Base-by-base conservation (phyloP, 2,113 vertebrate genomes). In the Odocoileus virginianus region DNA sequence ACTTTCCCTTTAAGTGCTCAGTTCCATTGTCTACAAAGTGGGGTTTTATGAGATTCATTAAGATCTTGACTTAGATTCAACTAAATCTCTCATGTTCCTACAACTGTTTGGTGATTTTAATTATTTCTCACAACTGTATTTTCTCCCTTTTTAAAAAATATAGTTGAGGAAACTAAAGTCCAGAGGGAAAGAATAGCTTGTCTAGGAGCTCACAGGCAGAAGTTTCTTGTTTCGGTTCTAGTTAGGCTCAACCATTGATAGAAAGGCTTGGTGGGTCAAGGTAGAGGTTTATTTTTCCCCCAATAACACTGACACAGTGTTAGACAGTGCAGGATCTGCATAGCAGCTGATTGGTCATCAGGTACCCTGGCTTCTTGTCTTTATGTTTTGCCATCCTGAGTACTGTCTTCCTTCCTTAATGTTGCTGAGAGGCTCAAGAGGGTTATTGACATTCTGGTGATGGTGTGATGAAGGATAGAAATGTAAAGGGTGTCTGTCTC, bases 121-220 rank as follows among this genome's bases (percentile, higher is more conserved):
- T 55, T 95, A 86, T 64, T 76, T 28, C 50, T 87, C 54, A 96
- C 27, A 85, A 82, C 45, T 97, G 12, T 16, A 82, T 81, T 97
- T 71, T 94, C n/a, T 76, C 47, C 17, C 23, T 50, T 8, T 94
- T 58, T 67, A 15, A 76, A 43, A 76, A 43, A 76, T 87, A 54
- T 61, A 88, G 84, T 57, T 92, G 54, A 85, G 67, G 50, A 93
- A 54, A 58, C 12, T 21, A 43, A 83, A 36, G 19, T 76, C 86
- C 52, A 91, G 58, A 96, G 36, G 43, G 11, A 76, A 64, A 95
- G 43, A 88, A 79, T 83, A 21, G 27, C 74, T 86, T 83, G 13
- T 81, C 50, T 7, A 84, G 45, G 52, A 81, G 60, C 2, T 55
- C 55, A 93, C n/a, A 95, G 43, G 27, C 30, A 87, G 16, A 11